Conservation (phyloP, 2,797 vertebrate species). For the Gymnodraco acuticeps region DNA sequence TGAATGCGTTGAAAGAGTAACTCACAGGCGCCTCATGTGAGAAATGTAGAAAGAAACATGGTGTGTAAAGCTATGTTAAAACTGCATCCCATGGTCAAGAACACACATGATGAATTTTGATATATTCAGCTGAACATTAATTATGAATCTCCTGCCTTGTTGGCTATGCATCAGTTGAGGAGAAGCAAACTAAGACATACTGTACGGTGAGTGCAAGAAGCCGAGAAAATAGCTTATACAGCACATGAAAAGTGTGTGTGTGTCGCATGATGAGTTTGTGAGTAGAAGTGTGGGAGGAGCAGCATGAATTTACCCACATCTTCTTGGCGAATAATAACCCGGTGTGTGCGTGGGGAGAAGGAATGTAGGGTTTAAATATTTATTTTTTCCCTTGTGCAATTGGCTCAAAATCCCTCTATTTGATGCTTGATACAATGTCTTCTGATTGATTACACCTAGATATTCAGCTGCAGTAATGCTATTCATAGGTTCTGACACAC, state of each 20-base stretch:
- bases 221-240: constrained; percentile 47
- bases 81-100: constrained; percentile 51
- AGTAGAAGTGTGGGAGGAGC: constrained; percentile 25
- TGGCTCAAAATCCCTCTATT: constrained; percentile 40
- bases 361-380: constrained; percentile 16
- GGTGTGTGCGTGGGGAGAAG: background rate
- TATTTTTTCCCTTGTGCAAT: constrained; percentile 37
- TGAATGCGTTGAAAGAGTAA: constrained; percentile 21
- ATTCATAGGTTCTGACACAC: constrained; percentile 67
- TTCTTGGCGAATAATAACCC: constrained; percentile 47
- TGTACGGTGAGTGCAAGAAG: constrained; percentile 34
- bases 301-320: constrained; percentile 33
- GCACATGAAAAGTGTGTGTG: constrained; percentile 35
- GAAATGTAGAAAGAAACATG: constrained; percentile 15
- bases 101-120: constrained; percentile 67
- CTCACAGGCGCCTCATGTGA: constrained; percentile 9
- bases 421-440: constrained; percentile 41
- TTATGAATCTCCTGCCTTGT: constrained; percentile 74
- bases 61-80: constrained; percentile 42
- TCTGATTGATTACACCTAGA: constrained; percentile 54
- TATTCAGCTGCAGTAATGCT: constrained; percentile 55
- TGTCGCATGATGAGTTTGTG: constrained; percentile 29
- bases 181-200: constrained; percentile 58
- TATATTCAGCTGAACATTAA: constrained; percentile 69
- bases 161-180: constrained; percentile 65